Evolutionary conservation across 1,140 invertebrate species (phyloP), one percentile per base, ranked within the genome.

Genomic region (Meloidogyne chitwoodi): DNA sequence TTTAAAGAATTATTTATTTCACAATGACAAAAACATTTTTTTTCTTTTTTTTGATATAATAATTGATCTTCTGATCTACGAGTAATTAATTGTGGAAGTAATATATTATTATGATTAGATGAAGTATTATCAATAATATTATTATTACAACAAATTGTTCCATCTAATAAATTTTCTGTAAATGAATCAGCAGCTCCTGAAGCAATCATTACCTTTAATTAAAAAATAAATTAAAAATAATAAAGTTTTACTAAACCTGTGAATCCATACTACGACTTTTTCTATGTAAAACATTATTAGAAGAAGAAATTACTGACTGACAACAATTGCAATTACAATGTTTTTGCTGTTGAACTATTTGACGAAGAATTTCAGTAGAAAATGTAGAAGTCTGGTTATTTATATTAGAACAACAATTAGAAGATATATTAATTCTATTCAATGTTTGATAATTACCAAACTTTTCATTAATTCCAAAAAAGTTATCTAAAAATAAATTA

Each of bases 211-310:
- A 41, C 65, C 65, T 34, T 67, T 24, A 34, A 67, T 22, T n/a
- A 5, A 19, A 26, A 12, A n/a, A 19, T 26, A 16, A 19, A 65
- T 27, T 44, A 16, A 44, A 44, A 44, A 56, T 8, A 24, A 34
- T 22, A 10, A 63, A n/a, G 14, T 38, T n/a, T 66, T 11, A 19
- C 26, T 12, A 63, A 10, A 80, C 79, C 56, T 85, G 84, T 1
- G 84, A 85, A 68, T 85, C 84, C 84, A 85, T 87, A 48, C 74
- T 78, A 22, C 75, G 71, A 62, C 83, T 85, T 69, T 83, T 83
- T 41, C 83, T 77, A 65, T 83, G 82, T 12, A 73, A 67, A 31
- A 83, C 75, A 11, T n/a, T 68, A n/a, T 48, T 56, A 31, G 65
- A 31, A 38, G 34, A 31, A 31, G 29, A 38, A 38, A 4, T 38